Evolutionary conservation across 2,113 vertebrate species (phyloP).

Genomic region (Zosterops pallidus): DNA sequence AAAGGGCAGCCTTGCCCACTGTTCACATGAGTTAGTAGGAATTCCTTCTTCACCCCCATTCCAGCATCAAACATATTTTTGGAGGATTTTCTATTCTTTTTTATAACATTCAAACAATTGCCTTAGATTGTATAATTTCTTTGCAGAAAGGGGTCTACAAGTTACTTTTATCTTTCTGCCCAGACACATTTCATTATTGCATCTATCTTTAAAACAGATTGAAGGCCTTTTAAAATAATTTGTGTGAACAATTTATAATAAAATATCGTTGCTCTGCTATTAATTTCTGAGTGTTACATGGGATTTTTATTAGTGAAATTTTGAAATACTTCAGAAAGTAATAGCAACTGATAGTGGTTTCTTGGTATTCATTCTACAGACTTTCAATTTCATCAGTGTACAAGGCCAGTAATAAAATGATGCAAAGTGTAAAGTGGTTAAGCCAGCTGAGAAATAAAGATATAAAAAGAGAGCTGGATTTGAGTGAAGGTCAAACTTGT

Average conservation of each 20-base stretch:
- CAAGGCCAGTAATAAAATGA: neutral
- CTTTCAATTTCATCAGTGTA: neutral
- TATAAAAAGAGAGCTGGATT: neutral
- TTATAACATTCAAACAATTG: neutral
- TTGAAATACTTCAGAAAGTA: neutral
- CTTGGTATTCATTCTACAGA: neutral
- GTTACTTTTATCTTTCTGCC: neutral
- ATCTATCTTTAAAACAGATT: neutral
- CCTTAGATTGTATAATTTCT: neutral
- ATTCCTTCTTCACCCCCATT: neutral
- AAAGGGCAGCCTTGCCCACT: neutral
- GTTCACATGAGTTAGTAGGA: neutral
- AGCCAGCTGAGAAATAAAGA: neutral
- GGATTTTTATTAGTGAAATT: neutral
- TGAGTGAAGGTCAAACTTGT: neutral
- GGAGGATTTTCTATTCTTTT: neutral
- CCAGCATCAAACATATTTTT: neutral
- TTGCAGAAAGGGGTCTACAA: neutral
- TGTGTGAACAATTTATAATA: neutral
- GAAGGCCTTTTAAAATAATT: neutral
- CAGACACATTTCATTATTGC: neutral
- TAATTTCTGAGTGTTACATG: neutral
- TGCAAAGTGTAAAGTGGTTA: neutral
- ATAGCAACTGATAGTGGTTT: neutral
- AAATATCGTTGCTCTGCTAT: neutral